Evolutionary conservation across 1,140 invertebrate genomes (phyloP).

Genomic region (Euschistus heros): DNA sequence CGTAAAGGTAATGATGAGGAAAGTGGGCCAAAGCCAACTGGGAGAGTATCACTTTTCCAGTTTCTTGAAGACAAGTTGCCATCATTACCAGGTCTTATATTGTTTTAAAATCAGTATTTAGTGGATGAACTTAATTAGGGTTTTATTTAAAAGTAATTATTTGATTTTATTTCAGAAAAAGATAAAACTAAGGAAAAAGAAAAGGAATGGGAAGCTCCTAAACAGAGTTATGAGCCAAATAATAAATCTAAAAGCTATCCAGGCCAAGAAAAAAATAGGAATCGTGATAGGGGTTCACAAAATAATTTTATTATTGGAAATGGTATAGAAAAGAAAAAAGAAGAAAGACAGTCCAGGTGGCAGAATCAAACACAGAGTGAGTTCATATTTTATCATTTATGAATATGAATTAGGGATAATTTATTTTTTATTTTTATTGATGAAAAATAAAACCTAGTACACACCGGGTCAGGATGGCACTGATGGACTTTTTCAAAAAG

Average conservation of each 20-base stretch:
- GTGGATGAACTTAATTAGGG: no score
- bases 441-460: no score
- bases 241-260: slow-evolving; percentile 1
- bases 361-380: slow-evolving; percentile 31
- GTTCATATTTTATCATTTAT: not conserved
- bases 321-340: slow-evolving; percentile 12
- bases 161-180: slow-evolving; percentile 12
- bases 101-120: no score
- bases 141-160: not conserved
- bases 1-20: slow-evolving; percentile 34
- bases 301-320: slow-evolving; percentile 4
- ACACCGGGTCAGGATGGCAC: no score
- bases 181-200: slow-evolving; percentile 15
- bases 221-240: not conserved
- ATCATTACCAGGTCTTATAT: slow-evolving; percentile 37
- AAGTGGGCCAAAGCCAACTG: slow-evolving; percentile 53
- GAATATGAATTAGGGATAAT: no score
- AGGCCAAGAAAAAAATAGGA: slow-evolving; percentile 2
- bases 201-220: slow-evolving; percentile 15
- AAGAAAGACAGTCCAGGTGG: slow-evolving; percentile 20
- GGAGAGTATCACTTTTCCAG: slow-evolving; percentile 75
- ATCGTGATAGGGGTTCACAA: not conserved
- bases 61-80: slow-evolving; percentile 76
- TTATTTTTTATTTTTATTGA: no score
- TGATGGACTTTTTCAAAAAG: no score